Base-by-base conservation (phyloP, 2,888 invertebrate species). In the Drosophila paracracens region DNA sequence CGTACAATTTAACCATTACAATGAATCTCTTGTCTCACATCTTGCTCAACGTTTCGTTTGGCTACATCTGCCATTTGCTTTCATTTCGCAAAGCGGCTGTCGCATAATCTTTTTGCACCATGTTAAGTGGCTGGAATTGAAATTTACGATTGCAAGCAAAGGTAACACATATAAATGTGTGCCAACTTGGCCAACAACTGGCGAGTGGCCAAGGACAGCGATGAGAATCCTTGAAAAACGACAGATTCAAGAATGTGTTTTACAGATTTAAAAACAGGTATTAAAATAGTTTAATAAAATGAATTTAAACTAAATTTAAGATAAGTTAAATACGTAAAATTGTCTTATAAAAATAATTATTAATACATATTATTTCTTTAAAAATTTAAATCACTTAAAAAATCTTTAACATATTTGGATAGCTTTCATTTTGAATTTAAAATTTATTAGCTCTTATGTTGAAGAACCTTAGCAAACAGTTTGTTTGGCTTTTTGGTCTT, bases 51-150 rank as follows among this genome's bases (percentile, higher is more conserved):
- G 40, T 50, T 43, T 64, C 52, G 43, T 64, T 63, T 75, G 65
- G 63, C 51, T 53, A 58, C 88, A 63, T 59, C 53, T 53, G 71
- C 84, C 84, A 87, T 87, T 89, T 87, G 74, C 84, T 79, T 89
- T 87, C 88, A 87, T 89, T 85, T 75, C 53, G 70, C 69, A 27
- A 77, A 70, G 76, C 60, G 48, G 74, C 70, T 88, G 88, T 81
- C 86, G 86, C 90, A 90, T 88, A 87, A 87, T 90, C 86, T 87
- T 74, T 69, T 77, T 73, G 78, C 76, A 70, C 67, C 70, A 71
- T 64, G 81, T 86, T 90, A 90, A 87, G 86, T 87, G 86, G 70
- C 89, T 74, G 70, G 68, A 90, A 87, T 87, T 88, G 89, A 83
- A 87, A 87, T 87, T 90, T 90, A 90, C 90, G 90, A 88, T 83